Evolutionary conservation across 2,888 invertebrate genomes (phyloP).

Genomic region (Ectemnius lituratus): DNA sequence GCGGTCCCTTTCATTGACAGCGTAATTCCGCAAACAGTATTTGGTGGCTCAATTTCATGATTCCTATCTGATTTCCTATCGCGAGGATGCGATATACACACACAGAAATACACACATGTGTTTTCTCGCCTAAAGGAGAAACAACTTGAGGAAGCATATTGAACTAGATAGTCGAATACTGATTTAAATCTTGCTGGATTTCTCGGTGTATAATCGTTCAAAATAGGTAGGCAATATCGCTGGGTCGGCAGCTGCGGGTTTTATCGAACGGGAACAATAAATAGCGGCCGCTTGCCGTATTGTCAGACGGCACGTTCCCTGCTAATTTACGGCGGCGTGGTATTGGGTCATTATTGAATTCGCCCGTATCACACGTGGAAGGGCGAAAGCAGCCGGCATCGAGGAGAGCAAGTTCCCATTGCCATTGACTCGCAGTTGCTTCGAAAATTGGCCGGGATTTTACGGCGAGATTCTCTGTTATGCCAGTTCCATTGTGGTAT

Average conservation of each 20-base stretch:
- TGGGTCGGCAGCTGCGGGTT: slow-evolving; percentile 45
- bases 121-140: too few relatives aligned
- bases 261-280: slow-evolving; percentile 68
- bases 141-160: not conserved
- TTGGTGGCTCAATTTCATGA: too few relatives aligned
- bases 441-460: slow-evolving; percentile 30
- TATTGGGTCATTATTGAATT: slow-evolving; percentile 68
- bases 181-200: slow-evolving; percentile 2
- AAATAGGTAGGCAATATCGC: slow-evolving; percentile 59
- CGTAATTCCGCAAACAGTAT: too few relatives aligned
- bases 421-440: slow-evolving; percentile 14
- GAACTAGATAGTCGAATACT: not conserved
- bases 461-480: not conserved
- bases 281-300: slow-evolving; percentile 57
- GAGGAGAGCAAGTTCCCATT: slow-evolving; percentile 13
- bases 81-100: too few relatives aligned
- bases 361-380: slow-evolving; percentile 29
- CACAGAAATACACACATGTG: too few relatives aligned
- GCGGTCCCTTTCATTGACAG: too few relatives aligned
- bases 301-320: slow-evolving; percentile 57
- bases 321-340: slow-evolving; percentile 63
- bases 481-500: not conserved
- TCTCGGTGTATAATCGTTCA: slow-evolving; percentile 43
- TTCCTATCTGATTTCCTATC: not conserved
- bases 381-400: slow-evolving; percentile 25